Evolutionary conservation across 2,888 invertebrate species (phyloP), one percentile per base, ranked within the genome.

Genomic region (Aromia moschata): DNA sequence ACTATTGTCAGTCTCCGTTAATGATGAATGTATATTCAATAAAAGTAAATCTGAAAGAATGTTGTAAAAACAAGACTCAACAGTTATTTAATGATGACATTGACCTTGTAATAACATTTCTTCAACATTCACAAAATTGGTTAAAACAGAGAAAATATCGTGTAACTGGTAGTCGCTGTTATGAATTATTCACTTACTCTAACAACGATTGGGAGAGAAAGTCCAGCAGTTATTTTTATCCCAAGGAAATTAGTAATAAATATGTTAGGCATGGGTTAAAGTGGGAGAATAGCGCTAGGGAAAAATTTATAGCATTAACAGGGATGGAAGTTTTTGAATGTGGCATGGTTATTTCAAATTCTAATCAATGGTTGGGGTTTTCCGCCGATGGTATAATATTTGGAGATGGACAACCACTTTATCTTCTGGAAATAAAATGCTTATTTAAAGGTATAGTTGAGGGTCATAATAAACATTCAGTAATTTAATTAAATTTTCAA

Each of bases 141-240:
- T 14, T 56, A 16, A 25, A 46, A 43, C 30, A 56, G 25, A 56
- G 59, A 25, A 55, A 54, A 38, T 64, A 40, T 59, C 33, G 59
- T n/a, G 41, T 64, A 17, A 64, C 61, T 31, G 64, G 61, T 18
- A 53, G 47, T 36, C 49, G 59, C 15, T 46, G 45, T 12, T 64
- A 64, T 40, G 43, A 46, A 17, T 16, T 60, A 9, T 60, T 41
- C 40, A 62, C 65, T 2, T 58, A 55, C 37, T 12, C 18, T 31
- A 57, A 57, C 49, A 36, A 37, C 33, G 36, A 56, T 12, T 65
- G 62, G 60, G 47, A 62, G 33, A 25, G 5, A 25, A 58, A 62
- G 20, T 17, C 51, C 16, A 11, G n/a, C 33, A 61, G 37, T 17
- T 64, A 64, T 54, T 64, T 61, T 56, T 61, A 51, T 45, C 55